Conservation (phyloP, 2,113 vertebrate species). For the Meriones unguiculatus region DNA sequence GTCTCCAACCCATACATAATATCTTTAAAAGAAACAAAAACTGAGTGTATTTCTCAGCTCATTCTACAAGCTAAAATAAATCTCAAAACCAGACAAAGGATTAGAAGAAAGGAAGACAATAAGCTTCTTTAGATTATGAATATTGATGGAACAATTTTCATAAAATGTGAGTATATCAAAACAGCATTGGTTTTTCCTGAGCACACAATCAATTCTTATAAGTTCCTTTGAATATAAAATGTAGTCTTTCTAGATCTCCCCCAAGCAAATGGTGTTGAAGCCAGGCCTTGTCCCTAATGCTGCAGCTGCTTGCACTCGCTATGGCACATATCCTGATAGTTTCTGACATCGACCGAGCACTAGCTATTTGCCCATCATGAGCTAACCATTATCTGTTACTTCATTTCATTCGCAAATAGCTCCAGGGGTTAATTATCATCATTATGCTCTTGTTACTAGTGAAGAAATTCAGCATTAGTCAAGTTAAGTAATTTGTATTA, state of each 20-base stretch:
- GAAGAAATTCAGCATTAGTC: not conserved
- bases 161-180: not conserved
- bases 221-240: conserved; percentile 28
- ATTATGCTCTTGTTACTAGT: not conserved
- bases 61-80: conserved; percentile 25
- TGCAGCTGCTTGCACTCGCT: not conserved
- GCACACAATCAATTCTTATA: not conserved
- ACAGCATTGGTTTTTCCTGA: not conserved
- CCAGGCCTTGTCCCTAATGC: not conserved
- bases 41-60: not conserved
- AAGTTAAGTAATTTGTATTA: conserved; percentile 19
- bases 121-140: conserved; percentile 29
- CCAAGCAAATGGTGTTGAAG: not conserved
- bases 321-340: not conserved
- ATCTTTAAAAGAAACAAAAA: conserved; percentile 34
- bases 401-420: not conserved
- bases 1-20: not conserved
- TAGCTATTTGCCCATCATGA: not conserved
- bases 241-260: not conserved
- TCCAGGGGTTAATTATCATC: not conserved
- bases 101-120: not conserved
- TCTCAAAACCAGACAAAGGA: conserved; percentile 14
- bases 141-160: conserved; percentile 11
- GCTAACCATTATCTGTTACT: not conserved
- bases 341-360: not conserved